Evolutionary conservation across 2,797 vertebrate species (phyloP).

Genomic region (Apogon talboti): DNA sequence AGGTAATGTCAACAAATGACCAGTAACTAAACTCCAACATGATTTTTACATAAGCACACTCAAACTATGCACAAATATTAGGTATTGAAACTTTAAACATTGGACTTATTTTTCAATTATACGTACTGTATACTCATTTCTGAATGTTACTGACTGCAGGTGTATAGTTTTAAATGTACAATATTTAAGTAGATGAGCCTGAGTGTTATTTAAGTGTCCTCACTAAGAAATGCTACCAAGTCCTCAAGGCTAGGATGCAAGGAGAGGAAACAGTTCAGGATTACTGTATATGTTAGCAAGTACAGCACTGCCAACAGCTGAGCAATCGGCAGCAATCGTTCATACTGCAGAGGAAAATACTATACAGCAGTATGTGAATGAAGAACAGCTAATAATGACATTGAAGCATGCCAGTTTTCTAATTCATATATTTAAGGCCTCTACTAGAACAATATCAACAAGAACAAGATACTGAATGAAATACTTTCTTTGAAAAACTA

Average conservation of each 20-base stretch:
- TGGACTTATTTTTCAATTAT: no score
- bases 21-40: no score
- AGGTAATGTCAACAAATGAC: no score
- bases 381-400: conserved; percentile 15
- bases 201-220: background rate
- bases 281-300: conserved; percentile 23
- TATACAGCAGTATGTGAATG: conserved; percentile 2
- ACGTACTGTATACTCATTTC: background rate
- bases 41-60: no score
- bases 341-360: conserved; percentile 22
- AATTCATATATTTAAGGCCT: background rate
- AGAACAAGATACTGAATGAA: conserved; percentile 20
- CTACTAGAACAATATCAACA: background rate
- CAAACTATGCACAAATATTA: no score
- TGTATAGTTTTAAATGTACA: background rate
- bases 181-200: background rate
- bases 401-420: background rate
- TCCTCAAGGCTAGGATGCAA: conserved; percentile 23
- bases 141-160: background rate
- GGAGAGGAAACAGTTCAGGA: conserved; percentile 45
- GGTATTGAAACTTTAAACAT: no score
- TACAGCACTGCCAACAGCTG: conserved; percentile 29
- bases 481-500: conserved; percentile 12
- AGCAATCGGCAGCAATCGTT: conserved; percentile 25
- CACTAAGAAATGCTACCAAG: background rate